These are phyloP conservation scores for Coelopa pilipes DNA, from an alignment of 2,888 invertebrate species.

Conservation along the genomic window DNA sequence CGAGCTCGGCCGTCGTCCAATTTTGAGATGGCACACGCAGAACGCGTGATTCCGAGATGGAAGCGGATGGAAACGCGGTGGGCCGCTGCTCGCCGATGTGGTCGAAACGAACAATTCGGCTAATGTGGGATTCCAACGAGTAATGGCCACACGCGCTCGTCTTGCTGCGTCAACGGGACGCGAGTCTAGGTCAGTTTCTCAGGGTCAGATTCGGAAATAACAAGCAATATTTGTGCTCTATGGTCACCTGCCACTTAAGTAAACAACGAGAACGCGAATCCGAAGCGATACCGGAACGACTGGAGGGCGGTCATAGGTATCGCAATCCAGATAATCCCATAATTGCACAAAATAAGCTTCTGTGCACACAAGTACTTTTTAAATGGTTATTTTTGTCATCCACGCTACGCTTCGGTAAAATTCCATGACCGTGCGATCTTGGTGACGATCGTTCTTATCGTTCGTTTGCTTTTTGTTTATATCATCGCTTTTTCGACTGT, in stretches of 20 bases:
- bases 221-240: not conserved
- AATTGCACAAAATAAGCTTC: constrained; percentile 1
- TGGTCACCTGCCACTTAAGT: not conserved
- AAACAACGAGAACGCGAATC: not conserved
- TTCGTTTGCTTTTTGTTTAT: not conserved
- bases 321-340: constrained; percentile 3
- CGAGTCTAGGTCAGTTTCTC: constrained; percentile 30
- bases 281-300: too few species aligned
- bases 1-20: too few species aligned
- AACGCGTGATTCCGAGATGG: too few species aligned
- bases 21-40: too few species aligned
- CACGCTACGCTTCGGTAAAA: constrained; percentile 1
- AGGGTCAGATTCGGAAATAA: constrained; percentile 8
- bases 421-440: not conserved
- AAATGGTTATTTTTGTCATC: not conserved
- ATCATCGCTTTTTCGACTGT: too few species aligned
- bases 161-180: constrained; percentile 17
- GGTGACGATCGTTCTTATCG: constrained; percentile 3
- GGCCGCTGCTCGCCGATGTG: too few species aligned
- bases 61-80: too few species aligned
- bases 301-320: not conserved
- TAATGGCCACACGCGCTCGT: not conserved
- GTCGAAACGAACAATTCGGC: too few species aligned
- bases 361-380: constrained; percentile 7
- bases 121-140: not conserved